Evolutionary conservation across 2,888 invertebrate species (phyloP), one percentile per base, ranked within the genome.

Genomic region (Scaptomyza flava): DNA sequence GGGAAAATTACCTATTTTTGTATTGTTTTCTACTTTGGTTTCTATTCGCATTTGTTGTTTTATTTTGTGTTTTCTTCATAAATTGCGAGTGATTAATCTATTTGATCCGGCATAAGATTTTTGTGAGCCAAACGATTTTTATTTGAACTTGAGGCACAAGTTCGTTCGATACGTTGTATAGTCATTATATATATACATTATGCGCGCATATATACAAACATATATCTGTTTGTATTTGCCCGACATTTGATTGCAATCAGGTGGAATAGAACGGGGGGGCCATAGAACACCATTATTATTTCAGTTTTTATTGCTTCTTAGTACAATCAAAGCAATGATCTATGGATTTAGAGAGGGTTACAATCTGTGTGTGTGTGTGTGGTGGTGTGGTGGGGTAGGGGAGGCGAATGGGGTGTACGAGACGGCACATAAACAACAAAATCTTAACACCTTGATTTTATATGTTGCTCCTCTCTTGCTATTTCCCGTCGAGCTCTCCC

Each of bases 1-100:
- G 23, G 23, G 20, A 33, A 7, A 33, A 30, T 11, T 12, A 53
- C 43, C 61, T 81, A 65, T 68, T 69, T 69, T 62, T 66, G 52
- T 68, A 64, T 62, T 62, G 50, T 70, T 87, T 87, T 65, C 59
- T 36, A 63, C 23, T 58, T 47, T 71, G 64, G 57, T 67, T 80
- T 68, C 75, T 81, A 17, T 78, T 78, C 78, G 68, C 17, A 3
- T 23, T 23, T 23, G 23, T 23, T 23, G 23, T 23, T 23, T 23
- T 23, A 23, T 23, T 75, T 54, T 57, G 71, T 56, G 17, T 3
- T 14, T 38, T 38, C 3, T 73, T 73, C 82, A 82, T 82, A 87
- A 87, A 82, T 82, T 77, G 77, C 62, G 51, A 67, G 82, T 82
- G 87, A 82, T 82, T 82, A 82, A 87, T 82, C 85, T 87, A 72